A percentile compares a stretch with the other conserved stretches of the same genome.
Evolutionary conservation across 1,140 invertebrate genomes (phyloP).

Genomic region (Rhyzopertha dominica): DNA sequence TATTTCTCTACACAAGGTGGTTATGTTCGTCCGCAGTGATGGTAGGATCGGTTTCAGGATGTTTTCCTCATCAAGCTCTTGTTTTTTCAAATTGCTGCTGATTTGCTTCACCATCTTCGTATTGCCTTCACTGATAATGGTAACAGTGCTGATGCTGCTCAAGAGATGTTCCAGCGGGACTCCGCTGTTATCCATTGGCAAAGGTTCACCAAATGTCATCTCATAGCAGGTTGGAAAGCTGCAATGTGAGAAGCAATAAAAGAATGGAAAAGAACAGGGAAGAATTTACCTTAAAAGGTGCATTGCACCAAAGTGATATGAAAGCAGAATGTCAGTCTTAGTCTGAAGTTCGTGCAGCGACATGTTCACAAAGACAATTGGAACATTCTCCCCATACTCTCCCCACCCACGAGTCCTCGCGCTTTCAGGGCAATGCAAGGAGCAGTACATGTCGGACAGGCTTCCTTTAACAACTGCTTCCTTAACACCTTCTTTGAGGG

Average conservation of each 20-base stretch:
- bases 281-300: constrained; percentile 55
- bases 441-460: too few species aligned
- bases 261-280: background rate
- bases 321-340: too few species aligned
- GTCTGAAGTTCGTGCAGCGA: too few species aligned
- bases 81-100: background rate
- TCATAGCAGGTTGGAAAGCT: constrained; percentile 76
- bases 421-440: too few species aligned
- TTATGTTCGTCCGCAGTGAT: constrained; percentile 55
- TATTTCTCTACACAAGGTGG: constrained; percentile 69
- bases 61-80: constrained; percentile 28
- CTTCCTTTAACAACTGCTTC: too few species aligned
- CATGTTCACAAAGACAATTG: too few species aligned
- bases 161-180: constrained; percentile 84
- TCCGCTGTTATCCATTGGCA: constrained; percentile 57
- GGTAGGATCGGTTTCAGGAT: constrained; percentile 55
- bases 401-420: too few species aligned
- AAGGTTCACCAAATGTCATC: constrained; percentile 57
- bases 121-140: too few species aligned
- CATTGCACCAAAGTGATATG: constrained; percentile 65
- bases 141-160: too few species aligned
- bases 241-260: constrained; percentile 23
- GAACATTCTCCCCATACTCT: too few species aligned
- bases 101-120: too few species aligned
- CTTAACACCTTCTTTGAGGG: too few species aligned